phyloP scores from a whole-genome alignment of 2,888 invertebrate species.

The Eupithecia centaureata region DNA sequence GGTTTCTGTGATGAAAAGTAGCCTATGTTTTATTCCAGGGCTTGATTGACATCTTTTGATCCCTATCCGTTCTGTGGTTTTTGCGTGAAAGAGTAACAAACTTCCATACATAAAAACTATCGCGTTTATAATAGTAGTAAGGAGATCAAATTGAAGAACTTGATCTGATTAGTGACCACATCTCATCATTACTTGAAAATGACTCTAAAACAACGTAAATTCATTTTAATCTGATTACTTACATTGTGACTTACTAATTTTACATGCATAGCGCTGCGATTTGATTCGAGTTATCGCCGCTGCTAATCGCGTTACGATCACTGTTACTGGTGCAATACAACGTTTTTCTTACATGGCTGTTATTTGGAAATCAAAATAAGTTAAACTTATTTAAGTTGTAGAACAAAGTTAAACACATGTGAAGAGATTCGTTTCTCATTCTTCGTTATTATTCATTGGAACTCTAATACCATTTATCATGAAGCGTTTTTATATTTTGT shows the following conservation, averaged over 20 bases:
- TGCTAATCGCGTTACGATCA: neutral
- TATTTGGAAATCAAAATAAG: neutral
- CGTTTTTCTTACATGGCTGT: neutral
- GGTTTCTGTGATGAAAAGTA: no score
- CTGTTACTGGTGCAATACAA: neutral
- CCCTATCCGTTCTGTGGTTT: no score
- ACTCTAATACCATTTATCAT: neutral
- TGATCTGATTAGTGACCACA: neutral
- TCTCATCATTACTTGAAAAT: neutral
- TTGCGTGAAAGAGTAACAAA: no score
- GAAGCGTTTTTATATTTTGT: neutral
- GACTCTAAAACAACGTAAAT: neutral
- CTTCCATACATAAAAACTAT: no score
- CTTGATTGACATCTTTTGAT: no score
- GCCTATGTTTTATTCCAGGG: no score
- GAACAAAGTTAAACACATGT: neutral
- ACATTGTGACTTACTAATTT: conserved; percentile 1
- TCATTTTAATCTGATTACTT: neutral
- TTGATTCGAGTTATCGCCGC: neutral
- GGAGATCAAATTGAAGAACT: neutral
- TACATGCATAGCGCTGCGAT: neutral
- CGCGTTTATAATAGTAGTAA: no score
- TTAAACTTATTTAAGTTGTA: no score
- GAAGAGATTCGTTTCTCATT: neutral
- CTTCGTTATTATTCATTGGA: neutral